These are phyloP conservation scores for Lophura swinhoii DNA, from an alignment of 2,797 vertebrate species.

Conservation along the genomic window DNA sequence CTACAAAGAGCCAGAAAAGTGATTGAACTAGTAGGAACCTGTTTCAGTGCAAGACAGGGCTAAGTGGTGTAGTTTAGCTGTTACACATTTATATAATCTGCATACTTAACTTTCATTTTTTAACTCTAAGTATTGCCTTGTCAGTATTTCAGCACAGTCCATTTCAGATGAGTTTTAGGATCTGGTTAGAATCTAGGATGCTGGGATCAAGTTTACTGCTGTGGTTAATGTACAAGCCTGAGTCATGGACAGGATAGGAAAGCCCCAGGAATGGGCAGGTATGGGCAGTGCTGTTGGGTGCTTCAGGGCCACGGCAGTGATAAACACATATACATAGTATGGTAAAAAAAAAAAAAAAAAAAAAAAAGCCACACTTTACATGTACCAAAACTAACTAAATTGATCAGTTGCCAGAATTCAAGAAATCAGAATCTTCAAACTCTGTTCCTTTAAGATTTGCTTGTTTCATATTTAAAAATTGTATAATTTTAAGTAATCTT, in stretches of 20 bases:
- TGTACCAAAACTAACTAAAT: not conserved
- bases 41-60: not conserved
- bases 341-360: not conserved
- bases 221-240: rapidly evolving
- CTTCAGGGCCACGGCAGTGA: rapidly evolving
- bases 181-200: too few relatives aligned
- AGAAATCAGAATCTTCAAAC: not conserved
- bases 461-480: constrained; percentile 15
- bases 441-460: not conserved
- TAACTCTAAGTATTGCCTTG: not conserved
- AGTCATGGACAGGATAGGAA: rapidly evolving
- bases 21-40: not conserved
- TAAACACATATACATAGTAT: rapidly evolving
- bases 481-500: not conserved
- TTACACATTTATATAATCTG: rapidly evolving
- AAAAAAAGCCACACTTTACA: not conserved
- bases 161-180: too few relatives aligned
- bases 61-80: not conserved
- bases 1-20: not conserved
- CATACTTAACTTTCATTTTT: not conserved
- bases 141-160: not conserved
- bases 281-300: rapidly evolving
- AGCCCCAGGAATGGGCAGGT: rapidly evolving
- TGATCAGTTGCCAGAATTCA: not conserved
- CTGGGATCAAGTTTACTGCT: not conserved